A percentile compares a stretch with the other conserved stretches of the same genome.
These are phyloP conservation scores for Potorous gilbertii DNA, from an alignment of 2,797 vertebrate species.

Conservation along the genomic window DNA sequence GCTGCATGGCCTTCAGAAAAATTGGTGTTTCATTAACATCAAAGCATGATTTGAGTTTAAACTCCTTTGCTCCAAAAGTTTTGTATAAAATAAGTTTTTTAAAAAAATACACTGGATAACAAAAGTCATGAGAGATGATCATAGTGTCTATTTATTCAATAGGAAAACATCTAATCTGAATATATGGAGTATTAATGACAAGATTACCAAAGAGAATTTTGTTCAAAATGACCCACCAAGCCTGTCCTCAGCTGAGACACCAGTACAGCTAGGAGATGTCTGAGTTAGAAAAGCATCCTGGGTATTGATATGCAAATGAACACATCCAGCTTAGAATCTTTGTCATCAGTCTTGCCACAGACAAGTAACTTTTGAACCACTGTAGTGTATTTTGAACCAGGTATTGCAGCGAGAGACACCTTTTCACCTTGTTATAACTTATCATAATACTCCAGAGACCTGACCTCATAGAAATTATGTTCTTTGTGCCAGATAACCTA, in stretches of 20 bases:
- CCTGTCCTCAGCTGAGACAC: constrained; percentile 59
- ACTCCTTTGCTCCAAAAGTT: constrained; percentile 86
- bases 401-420: constrained; percentile 36
- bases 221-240: constrained; percentile 13
- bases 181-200: constrained; percentile 24
- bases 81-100: constrained; percentile 82
- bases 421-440: constrained; percentile 36
- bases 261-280: constrained; percentile 7
- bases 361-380: constrained; percentile 48
- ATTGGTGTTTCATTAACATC: constrained; percentile 90
- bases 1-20: constrained; percentile 89
- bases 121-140: constrained; percentile 78
- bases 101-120: constrained; percentile 83
- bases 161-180: constrained; percentile 67
- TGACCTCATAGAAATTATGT: constrained; percentile 55
- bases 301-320: constrained; percentile 57
- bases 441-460: constrained; percentile 26
- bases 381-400: constrained; percentile 53
- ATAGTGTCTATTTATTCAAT: constrained; percentile 69
- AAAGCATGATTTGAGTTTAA: constrained; percentile 88
- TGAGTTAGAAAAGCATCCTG: constrained; percentile 51
- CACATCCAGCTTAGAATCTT: constrained; percentile 52
- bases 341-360: constrained; percentile 17
- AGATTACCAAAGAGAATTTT: constrained; percentile 39
- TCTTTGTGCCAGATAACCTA: constrained; percentile 57